Evolutionary conservation across 92 coral and sea anemone species (phyloP).

Genomic region (Epizoanthus rinbou): DNA sequence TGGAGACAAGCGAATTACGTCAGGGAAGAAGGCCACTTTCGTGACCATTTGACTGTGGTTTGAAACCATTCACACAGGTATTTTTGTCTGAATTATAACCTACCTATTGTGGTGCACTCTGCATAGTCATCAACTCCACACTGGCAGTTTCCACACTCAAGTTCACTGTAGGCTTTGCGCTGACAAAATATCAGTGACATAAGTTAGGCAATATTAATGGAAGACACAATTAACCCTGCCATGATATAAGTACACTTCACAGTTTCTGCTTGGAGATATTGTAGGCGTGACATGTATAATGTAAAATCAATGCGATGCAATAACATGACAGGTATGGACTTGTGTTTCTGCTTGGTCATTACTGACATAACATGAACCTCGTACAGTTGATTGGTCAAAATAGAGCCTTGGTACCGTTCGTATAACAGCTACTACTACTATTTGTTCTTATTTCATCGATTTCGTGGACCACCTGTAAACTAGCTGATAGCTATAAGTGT

Average conservation of each 20-base stretch:
- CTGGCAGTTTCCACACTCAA: constrained; percentile 68
- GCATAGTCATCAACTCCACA: constrained; percentile 83
- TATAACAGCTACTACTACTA: too few relatives aligned
- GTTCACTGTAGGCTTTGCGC: constrained; percentile 69
- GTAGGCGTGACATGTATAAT: too few relatives aligned
- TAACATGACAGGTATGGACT: too few relatives aligned
- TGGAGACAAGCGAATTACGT: too few relatives aligned
- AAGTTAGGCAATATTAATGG: neutral
- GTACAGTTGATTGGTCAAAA: neutral
- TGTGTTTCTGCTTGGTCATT: too few relatives aligned
- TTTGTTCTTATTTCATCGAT: too few relatives aligned
- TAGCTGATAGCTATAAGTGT: too few relatives aligned
- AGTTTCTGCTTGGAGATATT: neutral
- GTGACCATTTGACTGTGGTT: neutral
- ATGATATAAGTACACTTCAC: neutral
- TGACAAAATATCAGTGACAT: constrained; percentile 13
- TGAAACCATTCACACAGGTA: neutral
- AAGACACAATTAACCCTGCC: neutral
- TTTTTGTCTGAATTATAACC: neutral
- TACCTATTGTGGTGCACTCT: constrained; percentile 59
- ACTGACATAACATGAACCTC: too few relatives aligned
- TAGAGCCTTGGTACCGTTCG: neutral
- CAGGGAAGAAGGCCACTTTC: too few relatives aligned
- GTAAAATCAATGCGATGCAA: too few relatives aligned
- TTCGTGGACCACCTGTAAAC: too few relatives aligned